Evolutionary conservation across 2,797 vertebrate genomes (phyloP).

Genomic region (Tauraco hartlaubi): DNA sequence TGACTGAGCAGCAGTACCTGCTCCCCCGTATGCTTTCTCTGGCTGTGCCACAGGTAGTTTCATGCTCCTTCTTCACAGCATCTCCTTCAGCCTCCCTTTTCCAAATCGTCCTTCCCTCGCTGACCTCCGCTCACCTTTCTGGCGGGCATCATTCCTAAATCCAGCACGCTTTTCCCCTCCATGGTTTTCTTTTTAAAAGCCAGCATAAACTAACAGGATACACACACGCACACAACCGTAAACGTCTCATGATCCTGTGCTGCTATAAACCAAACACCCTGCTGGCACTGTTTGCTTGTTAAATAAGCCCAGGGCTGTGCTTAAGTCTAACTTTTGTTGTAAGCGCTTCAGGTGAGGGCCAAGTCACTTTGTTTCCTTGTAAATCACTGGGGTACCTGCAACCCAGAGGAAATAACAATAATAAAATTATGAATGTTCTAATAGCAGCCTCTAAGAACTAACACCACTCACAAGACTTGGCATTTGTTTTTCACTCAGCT

Average conservation of each 20-base stretch:
- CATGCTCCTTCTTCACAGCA: background rate
- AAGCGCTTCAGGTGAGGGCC: slow-evolving; percentile 19
- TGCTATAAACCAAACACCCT: slow-evolving; percentile 63
- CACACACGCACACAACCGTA: background rate
- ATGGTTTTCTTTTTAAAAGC: background rate
- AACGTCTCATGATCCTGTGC: slow-evolving; percentile 12
- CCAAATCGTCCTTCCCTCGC: background rate
- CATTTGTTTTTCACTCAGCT: slow-evolving; percentile 52
- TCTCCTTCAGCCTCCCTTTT: background rate
- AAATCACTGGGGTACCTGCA: slow-evolving; percentile 10
- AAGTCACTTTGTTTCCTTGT: slow-evolving; percentile 40
- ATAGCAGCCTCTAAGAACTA: slow-evolving; percentile 34
- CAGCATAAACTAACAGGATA: background rate
- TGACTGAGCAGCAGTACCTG: slow-evolving; percentile 30
- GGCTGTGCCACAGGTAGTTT: background rate
- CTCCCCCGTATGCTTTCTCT: background rate
- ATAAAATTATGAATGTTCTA: slow-evolving; percentile 60
- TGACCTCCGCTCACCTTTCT: background rate
- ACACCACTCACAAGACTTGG: background rate
- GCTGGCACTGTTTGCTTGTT: slow-evolving; percentile 58
- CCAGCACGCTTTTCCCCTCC: background rate
- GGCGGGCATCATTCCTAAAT: background rate
- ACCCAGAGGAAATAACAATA: slow-evolving; percentile 45
- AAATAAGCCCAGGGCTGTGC: slow-evolving; percentile 64
- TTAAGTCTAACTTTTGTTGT: slow-evolving; percentile 58